Conservation (phyloP, 1,140 invertebrate species). For the Meteorus sp. region DNA sequence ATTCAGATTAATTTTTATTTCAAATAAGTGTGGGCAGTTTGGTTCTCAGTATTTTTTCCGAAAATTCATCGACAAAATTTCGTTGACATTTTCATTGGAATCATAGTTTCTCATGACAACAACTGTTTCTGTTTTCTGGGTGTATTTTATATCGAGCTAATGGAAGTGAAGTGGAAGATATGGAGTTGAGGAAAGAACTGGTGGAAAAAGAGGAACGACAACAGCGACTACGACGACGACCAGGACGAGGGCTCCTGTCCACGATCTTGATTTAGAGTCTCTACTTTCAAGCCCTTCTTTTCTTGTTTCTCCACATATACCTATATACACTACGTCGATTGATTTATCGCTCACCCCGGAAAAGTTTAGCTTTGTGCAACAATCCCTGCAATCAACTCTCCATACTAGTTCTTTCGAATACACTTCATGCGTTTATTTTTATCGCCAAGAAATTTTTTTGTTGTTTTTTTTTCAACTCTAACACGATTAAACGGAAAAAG, state of each 20-base stretch:
- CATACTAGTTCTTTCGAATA: not conserved
- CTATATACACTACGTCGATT: too few relatives aligned
- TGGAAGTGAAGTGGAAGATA: not conserved
- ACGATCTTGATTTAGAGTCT: conserved; percentile 48
- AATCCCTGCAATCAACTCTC: conserved; percentile 8
- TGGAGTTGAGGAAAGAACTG: conserved; percentile 12
- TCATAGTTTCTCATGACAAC: too few relatives aligned
- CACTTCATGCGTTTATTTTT: not conserved
- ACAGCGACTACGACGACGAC: conserved; percentile 24
- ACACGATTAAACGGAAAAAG: too few relatives aligned
- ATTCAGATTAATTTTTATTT: too few relatives aligned
- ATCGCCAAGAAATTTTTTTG: not conserved
- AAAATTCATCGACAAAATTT: too few relatives aligned
- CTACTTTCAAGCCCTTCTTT: conserved; percentile 34
- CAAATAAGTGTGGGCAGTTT: too few relatives aligned
- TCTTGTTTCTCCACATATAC: not conserved
- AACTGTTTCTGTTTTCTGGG: too few relatives aligned
- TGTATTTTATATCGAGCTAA: too few relatives aligned
- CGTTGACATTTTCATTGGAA: too few relatives aligned
- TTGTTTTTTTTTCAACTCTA: not conserved
- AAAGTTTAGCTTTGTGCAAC: too few relatives aligned
- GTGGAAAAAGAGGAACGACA: conserved; percentile 14
- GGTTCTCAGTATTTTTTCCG: too few relatives aligned
- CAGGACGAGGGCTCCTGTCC: conserved; percentile 28
- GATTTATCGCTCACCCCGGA: conserved; percentile 24